Conservation (phyloP, 2,888 invertebrate species). For the Leucophora obtusa region DNA sequence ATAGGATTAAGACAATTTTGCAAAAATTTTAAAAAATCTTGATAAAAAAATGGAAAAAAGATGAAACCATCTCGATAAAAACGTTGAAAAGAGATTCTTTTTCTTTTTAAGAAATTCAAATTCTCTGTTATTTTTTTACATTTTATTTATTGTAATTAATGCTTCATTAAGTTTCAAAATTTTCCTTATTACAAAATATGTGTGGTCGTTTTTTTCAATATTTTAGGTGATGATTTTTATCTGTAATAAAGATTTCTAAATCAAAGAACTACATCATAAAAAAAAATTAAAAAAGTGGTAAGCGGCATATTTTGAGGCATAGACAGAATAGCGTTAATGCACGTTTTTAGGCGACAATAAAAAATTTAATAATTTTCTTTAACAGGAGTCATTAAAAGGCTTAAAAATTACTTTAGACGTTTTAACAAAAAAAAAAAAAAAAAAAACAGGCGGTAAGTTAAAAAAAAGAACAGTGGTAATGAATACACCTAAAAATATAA, state of each 20-base stretch:
- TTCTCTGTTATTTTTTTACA: background rate
- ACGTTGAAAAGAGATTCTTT: slow-evolving; percentile 8
- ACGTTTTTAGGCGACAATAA: slow-evolving; percentile 40
- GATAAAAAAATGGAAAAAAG: slow-evolving; percentile 2
- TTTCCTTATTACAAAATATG: background rate
- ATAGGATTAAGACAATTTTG: slow-evolving; percentile 18
- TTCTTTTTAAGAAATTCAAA: background rate
- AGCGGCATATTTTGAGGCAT: slow-evolving; percentile 14
- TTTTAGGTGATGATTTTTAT: background rate
- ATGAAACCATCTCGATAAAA: background rate
- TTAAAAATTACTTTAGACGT: background rate
- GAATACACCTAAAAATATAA: background rate
- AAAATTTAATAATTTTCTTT: slow-evolving; percentile 26
- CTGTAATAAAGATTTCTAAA: slow-evolving; percentile 6
- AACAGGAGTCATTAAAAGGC: slow-evolving; percentile 18
- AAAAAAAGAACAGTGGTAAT: background rate
- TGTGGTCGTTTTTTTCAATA: slow-evolving; percentile 21
- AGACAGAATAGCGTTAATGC: slow-evolving; percentile 12
- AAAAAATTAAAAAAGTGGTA: background rate
- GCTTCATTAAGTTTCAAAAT: slow-evolving; percentile 9
- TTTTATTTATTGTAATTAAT: background rate
- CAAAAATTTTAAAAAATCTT: slow-evolving; percentile 11
- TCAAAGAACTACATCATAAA: slow-evolving; percentile 10
- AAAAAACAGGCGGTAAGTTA: background rate
- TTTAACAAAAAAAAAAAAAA: slow-evolving; percentile 3